Conservation (phyloP, 2,888 invertebrate genomes). For the Campaea margaritaria region DNA sequence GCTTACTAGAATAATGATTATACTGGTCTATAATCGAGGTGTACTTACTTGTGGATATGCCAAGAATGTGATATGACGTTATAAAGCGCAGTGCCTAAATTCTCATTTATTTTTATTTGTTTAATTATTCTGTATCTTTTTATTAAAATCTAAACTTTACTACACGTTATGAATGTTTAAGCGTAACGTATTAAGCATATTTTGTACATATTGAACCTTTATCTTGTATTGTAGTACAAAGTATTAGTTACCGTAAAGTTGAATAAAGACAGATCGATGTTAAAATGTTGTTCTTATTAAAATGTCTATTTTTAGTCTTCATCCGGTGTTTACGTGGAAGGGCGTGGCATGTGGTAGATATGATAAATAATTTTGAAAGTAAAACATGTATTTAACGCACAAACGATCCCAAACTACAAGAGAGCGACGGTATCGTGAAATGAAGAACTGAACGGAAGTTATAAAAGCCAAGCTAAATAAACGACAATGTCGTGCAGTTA, state of each 20-base stretch:
- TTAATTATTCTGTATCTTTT: constrained; percentile 57
- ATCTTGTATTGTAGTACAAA: constrained; percentile 84
- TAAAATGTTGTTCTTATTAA: constrained; percentile 47
- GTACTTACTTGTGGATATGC: constrained; percentile 66
- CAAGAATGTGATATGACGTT: constrained; percentile 81
- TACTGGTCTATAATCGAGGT: constrained; percentile 60
- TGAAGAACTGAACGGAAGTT: constrained; percentile 38
- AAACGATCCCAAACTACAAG: constrained; percentile 25
- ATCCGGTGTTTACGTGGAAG: neutral
- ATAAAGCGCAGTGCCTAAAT: constrained; percentile 83
- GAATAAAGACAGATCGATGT: constrained; percentile 85
- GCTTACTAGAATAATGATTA: constrained; percentile 79
- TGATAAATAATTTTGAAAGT: constrained; percentile 3
- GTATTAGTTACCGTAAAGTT: constrained; percentile 74
- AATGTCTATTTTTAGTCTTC: neutral
- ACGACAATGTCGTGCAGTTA: constrained; percentile 28
- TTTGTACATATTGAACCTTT: constrained; percentile 79
- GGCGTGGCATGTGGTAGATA: constrained; percentile 1
- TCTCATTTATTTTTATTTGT: constrained; percentile 72
- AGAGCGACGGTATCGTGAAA: constrained; percentile 14
- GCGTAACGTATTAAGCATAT: constrained; percentile 59
- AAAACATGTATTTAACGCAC: constrained; percentile 10
- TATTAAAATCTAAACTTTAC: constrained; percentile 59
- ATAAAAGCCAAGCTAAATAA: constrained; percentile 45
- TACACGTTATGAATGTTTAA: constrained; percentile 58